These are phyloP conservation scores for Hyperoplus lanceolatus DNA, from an alignment of 2,797 vertebrate species.

Conservation along the genomic window DNA sequence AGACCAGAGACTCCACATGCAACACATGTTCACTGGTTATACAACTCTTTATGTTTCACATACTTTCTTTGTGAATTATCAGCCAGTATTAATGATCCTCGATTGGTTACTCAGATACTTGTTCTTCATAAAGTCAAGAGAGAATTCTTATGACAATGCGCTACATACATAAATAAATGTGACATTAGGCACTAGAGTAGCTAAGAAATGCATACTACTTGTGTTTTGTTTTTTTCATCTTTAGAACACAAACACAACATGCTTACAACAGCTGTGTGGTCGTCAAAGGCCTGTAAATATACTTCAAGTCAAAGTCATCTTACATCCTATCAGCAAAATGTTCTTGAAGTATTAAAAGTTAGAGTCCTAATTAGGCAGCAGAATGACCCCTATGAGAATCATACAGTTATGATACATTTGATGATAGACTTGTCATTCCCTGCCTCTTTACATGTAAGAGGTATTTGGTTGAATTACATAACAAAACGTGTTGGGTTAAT, in stretches of 20 bases:
- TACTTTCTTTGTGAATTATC: neutral
- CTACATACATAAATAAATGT: neutral
- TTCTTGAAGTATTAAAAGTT: neutral
- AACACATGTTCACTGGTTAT: constrained; percentile 12
- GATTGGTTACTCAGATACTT: neutral
- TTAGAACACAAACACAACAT: constrained; percentile 4
- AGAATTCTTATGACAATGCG: neutral
- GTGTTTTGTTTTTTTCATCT: neutral
- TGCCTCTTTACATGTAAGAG: neutral
- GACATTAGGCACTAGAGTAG: neutral
- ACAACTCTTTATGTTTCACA: constrained; percentile 9
- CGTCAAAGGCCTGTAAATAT: neutral
- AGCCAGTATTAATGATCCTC: neutral
- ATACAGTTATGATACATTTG: neutral
- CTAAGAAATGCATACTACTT: neutral
- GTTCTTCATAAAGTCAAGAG: constrained; percentile 13
- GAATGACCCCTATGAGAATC: neutral
- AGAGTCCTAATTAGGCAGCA: neutral
- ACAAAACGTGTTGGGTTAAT: neutral
- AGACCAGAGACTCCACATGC: constrained; percentile 42
- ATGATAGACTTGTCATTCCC: neutral
- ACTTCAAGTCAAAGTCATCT: neutral
- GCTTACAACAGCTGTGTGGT: neutral
- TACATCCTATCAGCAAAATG: neutral
- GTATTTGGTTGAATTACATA: neutral